A percentile compares a stretch with the other conserved stretches of the same genome.
Conservation (phyloP, 2,113 vertebrate species). For the Paralichthys olivaceus region DNA sequence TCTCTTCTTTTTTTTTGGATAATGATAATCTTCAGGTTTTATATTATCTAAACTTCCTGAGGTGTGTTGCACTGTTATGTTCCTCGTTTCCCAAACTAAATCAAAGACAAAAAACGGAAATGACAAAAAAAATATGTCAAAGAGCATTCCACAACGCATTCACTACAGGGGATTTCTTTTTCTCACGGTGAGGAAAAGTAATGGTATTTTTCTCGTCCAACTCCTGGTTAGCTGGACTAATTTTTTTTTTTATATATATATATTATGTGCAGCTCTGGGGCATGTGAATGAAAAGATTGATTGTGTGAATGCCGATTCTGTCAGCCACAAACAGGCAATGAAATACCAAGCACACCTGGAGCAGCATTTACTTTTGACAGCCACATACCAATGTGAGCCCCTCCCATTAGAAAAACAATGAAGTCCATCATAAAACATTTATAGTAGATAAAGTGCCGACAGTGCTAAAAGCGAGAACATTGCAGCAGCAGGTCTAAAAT, state of each 20-base stretch:
- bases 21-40: neutral
- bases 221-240: slow-evolving; percentile 70
- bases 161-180: slow-evolving; percentile 41
- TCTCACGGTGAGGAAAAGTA: slow-evolving; percentile 45
- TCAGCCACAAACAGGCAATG: slow-evolving; percentile 79
- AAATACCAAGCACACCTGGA: slow-evolving; percentile 77
- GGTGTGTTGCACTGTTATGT: slow-evolving; percentile 20
- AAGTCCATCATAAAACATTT: slow-evolving; percentile 78
- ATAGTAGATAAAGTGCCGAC: slow-evolving; percentile 70
- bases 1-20: neutral
- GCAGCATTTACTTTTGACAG: slow-evolving; percentile 72
- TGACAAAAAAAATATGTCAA: slow-evolving; percentile 54
- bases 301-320: slow-evolving; percentile 75
- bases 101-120: slow-evolving; percentile 44
- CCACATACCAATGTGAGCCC: slow-evolving; percentile 59
- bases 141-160: slow-evolving; percentile 63
- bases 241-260: slow-evolving; percentile 71
- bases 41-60: slow-evolving; percentile 10
- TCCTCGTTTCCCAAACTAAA: slow-evolving; percentile 31
- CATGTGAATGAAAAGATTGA: slow-evolving; percentile 79
- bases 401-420: slow-evolving; percentile 75
- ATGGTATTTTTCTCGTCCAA: slow-evolving; percentile 67
- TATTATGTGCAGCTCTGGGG: slow-evolving; percentile 75
- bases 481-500: slow-evolving; percentile 53
- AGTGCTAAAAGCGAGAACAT: slow-evolving; percentile 58